Conservation (phyloP, 1,140 invertebrate genomes). For the Leptoteleia sp. region DNA sequence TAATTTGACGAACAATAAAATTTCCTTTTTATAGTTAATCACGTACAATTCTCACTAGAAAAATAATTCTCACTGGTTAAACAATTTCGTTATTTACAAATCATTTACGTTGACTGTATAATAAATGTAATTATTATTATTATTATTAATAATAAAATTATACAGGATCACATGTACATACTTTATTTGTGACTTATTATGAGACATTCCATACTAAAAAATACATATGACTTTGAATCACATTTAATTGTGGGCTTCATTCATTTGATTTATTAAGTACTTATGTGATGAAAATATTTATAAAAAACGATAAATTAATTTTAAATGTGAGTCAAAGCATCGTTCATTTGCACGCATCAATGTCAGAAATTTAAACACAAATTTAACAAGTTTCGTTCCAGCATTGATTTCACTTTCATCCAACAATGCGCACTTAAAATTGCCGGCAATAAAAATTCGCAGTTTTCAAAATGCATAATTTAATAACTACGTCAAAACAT, state of each 20-base stretch:
- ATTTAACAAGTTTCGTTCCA: neutral
- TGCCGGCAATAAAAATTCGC: neutral
- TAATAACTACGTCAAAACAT: neutral
- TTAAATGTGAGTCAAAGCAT: constrained; percentile 4
- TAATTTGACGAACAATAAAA: constrained; percentile 12
- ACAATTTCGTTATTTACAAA: constrained; percentile 40
- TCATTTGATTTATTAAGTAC: neutral
- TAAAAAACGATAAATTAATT: neutral
- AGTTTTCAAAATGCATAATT: neutral
- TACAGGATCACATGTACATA: constrained; percentile 21
- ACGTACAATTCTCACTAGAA: no score
- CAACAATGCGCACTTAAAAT: neutral
- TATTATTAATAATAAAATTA: constrained; percentile 11
- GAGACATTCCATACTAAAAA: neutral
- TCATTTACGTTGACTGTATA: constrained; percentile 9
- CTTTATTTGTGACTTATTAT: constrained; percentile 17
- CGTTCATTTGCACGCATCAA: neutral
- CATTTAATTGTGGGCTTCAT: constrained; percentile 5
- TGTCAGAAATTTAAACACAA: constrained; percentile 6
- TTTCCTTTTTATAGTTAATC: constrained; percentile 29
- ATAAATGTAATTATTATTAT: neutral
- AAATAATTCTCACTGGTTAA: constrained; percentile 11
- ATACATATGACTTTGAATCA: neutral
- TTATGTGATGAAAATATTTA: no score
- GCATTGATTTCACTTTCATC: neutral